These are phyloP conservation scores for Phaonia tiefii DNA, from an alignment of 2,888 invertebrate species.

Conservation along the genomic window DNA sequence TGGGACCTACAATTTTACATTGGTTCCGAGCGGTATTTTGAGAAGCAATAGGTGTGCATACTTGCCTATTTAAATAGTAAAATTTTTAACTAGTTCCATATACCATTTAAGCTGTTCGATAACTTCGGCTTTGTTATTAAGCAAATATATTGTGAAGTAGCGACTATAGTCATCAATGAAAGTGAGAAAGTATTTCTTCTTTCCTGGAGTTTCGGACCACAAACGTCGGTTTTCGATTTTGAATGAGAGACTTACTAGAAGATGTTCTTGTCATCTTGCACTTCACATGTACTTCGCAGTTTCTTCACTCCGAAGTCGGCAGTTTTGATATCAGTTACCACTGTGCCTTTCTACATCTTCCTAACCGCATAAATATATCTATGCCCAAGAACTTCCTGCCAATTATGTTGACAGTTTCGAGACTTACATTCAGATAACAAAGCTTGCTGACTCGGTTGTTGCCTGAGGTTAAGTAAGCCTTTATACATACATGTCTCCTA, in stretches of 20 bases:
- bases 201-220: no score
- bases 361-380: constrained; percentile 19
- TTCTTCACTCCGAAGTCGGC: constrained; percentile 10
- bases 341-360: no score
- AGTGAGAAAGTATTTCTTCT: constrained; percentile 19
- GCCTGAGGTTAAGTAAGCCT: constrained; percentile 3
- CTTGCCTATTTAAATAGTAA: no score
- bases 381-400: no score
- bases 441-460: neutral
- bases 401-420: no score
- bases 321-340: constrained; percentile 20
- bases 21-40: no score
- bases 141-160: constrained; percentile 20
- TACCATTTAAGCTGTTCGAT: constrained; percentile 32
- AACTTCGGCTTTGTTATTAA: constrained; percentile 9
- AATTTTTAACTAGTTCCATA: constrained; percentile 22
- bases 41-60: no score
- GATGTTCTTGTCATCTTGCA: constrained; percentile 16
- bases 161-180: constrained; percentile 36
- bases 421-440: constrained; percentile 9
- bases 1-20: no score
- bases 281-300: constrained; percentile 2
- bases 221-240: no score
- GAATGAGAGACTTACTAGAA: constrained; percentile 2
- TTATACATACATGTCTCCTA: constrained; percentile 12